Evolutionary conservation across 2,888 invertebrate genomes (phyloP), one percentile per base, ranked within the genome.

Genomic region (Lycaena phlaeas): DNA sequence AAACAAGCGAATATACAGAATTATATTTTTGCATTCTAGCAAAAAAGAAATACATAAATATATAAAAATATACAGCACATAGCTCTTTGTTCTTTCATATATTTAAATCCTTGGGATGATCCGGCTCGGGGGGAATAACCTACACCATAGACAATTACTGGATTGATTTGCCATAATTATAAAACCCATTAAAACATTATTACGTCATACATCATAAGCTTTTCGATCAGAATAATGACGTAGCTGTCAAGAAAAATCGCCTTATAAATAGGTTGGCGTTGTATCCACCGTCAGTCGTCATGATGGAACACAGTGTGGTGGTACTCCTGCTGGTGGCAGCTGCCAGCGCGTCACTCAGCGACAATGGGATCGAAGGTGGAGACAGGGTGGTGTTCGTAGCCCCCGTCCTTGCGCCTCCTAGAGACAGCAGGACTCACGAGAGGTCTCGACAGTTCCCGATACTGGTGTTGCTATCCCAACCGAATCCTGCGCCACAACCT

Each of bases 191-290:
- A 31, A n/a, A 14, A 6, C 12, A 14, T 12, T 18, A 18, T 22
- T 1, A 17, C 31, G 7, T 18, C 17, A 34, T 18, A 10, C 11
- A 5, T 6, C 9, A 29, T 14, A n/a, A n/a, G 14, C 2, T 3
- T 4, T 34, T 6, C 11, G 9, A 15, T 10, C 18, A 5, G 10
- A 17, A 18, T 22, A 4, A 53, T 57, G 75, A 74, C 76, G 75
- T 76, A 38, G 45, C 46, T 61, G 64, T 54, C 59, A 64, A 61
- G 64, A 73, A 73, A 71, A 72, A 55, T 68, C 56, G 53, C 54
- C 52, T 57, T 82, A 82, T 84, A 84, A 70, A 82, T 77, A 79
- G 74, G 69, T 73, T 65, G 58, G 64, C 61, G 52, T 56, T 56
- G 55, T 57, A 56, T 71, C 74, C 75, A 67, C 65, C 68, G 69